Conservation (phyloP, 2,888 invertebrate species). For the Romanomermis culicivorax region DNA sequence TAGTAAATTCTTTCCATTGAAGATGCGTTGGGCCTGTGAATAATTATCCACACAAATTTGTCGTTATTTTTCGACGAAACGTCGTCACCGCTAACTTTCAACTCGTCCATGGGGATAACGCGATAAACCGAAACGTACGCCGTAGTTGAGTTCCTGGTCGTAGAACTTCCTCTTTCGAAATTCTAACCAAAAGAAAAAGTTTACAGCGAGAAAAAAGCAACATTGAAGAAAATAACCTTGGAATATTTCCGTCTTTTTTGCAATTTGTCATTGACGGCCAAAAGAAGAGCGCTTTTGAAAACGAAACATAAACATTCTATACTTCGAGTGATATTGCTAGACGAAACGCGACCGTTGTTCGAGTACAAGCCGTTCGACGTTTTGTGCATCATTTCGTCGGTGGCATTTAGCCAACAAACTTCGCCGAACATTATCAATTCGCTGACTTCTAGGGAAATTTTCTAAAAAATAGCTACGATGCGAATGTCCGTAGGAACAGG, state of each 20-base stretch:
- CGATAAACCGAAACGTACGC: background rate
- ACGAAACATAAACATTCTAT: conserved; percentile 94
- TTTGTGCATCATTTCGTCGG: conserved; percentile 38
- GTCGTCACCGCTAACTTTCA: conserved; percentile 12
- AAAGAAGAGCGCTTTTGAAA: conserved; percentile 90
- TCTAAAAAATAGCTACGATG: too few relatives aligned
- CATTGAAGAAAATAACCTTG: background rate
- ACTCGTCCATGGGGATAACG: conserved; percentile 10
- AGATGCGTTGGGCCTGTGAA: conserved; percentile 5
- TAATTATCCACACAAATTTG: conserved; percentile 10
- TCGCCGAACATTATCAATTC: conserved; percentile 92
- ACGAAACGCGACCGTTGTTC: background rate
- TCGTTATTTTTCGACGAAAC: background rate
- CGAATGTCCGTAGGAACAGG: too few relatives aligned
- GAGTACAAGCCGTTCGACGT: conserved; percentile 56
- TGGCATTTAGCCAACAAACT: conserved; percentile 92
- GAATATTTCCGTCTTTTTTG: conserved; percentile 29
- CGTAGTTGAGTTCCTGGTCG: too few relatives aligned
- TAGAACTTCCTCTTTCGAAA: too few relatives aligned
- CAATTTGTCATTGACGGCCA: conserved; percentile 86
- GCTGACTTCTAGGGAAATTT: conserved; percentile 82
- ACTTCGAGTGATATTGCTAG: background rate
- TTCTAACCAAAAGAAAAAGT: background rate
- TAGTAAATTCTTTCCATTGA: conserved; percentile 7
- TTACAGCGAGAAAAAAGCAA: background rate